Conservation (phyloP, 2,113 vertebrate genomes). For the Edolisoma coerulescens region DNA sequence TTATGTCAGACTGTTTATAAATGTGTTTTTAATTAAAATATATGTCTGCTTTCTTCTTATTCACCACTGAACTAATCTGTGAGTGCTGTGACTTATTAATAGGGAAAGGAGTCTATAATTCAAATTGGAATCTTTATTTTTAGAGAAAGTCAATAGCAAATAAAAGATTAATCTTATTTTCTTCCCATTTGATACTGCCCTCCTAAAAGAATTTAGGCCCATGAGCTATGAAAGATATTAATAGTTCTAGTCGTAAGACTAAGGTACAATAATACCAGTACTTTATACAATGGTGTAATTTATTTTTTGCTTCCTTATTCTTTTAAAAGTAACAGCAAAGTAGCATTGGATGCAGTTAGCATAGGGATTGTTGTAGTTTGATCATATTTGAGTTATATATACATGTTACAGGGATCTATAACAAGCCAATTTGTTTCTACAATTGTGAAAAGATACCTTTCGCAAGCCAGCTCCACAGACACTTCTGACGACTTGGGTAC, state of each 20-base stretch:
- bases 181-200: not conserved
- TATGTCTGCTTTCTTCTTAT: not conserved
- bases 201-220: not conserved
- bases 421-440: not conserved
- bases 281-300: not conserved
- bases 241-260: not conserved
- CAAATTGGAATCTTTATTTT: constrained; percentile 61
- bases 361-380: not conserved
- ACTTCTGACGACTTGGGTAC: not conserved
- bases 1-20: not conserved
- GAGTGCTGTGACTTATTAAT: constrained; percentile 50
- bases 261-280: not conserved
- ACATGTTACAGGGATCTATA: not conserved
- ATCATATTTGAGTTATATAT: not conserved
- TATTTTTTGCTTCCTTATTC: not conserved
- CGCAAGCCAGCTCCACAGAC: not conserved
- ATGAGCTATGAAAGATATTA: not conserved
- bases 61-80: constrained; percentile 33
- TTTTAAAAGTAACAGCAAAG: not conserved
- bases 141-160: constrained; percentile 39
- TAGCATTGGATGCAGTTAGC: not conserved
- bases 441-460: not conserved
- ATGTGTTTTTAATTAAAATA: not conserved
- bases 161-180: constrained; percentile 39
- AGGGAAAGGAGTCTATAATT: constrained; percentile 42